Conservation (phyloP, 2,888 invertebrate genomes). For the Carabus problematicus region DNA sequence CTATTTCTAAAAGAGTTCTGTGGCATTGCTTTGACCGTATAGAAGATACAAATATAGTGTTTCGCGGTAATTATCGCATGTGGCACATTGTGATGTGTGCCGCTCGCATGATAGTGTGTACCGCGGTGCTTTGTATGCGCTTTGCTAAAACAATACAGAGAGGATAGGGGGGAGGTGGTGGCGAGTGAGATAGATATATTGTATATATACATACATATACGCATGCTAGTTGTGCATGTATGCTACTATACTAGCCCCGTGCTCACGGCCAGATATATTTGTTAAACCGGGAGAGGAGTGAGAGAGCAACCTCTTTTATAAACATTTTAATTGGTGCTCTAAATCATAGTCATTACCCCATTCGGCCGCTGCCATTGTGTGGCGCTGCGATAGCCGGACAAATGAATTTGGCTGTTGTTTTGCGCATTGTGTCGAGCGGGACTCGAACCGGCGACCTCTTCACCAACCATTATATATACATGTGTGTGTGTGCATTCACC, state of each 20-base stretch:
- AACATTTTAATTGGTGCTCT: conserved; percentile 59
- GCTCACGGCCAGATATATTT: conserved; percentile 46
- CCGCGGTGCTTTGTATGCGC: background rate
- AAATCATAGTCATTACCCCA: conserved; percentile 57
- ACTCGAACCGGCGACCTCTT: conserved; percentile 45
- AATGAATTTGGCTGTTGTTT: conserved; percentile 49
- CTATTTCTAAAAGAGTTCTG: no score
- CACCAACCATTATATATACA: conserved; percentile 32
- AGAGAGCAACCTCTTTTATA: conserved; percentile 52
- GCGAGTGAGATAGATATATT: background rate
- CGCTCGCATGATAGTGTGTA: background rate
- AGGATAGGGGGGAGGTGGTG: background rate
- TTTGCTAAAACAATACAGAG: conserved; percentile 19
- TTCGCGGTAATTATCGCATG: no score
- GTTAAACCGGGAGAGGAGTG: conserved; percentile 47
- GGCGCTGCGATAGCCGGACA: conserved; percentile 49
- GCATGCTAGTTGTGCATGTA: conserved; percentile 18
- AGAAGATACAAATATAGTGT: no score
- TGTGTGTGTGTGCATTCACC: conserved; percentile 5
- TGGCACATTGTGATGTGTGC: no score
- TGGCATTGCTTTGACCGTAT: no score
- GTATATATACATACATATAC: conserved; percentile 42
- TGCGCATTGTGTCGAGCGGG: conserved; percentile 40
- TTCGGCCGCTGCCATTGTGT: conserved; percentile 41
- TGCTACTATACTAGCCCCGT: no score